Base-by-base conservation (phyloP, 2,888 invertebrate genomes). In the Yponomeuta malinellus region DNA sequence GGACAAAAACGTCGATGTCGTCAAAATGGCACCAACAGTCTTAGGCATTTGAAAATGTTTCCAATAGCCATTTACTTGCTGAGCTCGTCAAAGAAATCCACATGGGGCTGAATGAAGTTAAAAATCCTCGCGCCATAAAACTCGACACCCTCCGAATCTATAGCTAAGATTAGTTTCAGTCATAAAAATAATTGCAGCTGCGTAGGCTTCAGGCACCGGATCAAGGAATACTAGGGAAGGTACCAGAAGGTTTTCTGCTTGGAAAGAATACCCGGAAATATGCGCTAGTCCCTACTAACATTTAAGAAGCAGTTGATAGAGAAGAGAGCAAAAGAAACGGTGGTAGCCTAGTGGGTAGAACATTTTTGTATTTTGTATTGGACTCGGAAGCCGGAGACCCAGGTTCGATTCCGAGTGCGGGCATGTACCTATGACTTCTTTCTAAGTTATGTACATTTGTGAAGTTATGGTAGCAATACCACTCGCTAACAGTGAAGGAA, bases 151-250 rank as follows among this genome's bases (percentile, higher is more conserved):
- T 65, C 65, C 29, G 33, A 65, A 33, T 65, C 65, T 29, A 29
- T 29, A 10, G 67, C 15, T 15, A 67, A 67, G n/a, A 59, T 59
- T 59, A 59, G 52, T 59, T 67, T 67, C 12, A 43, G 37, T n/a
- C 67, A 67, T 67, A 33, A 67, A 67, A 43, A 37, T 29, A 33
- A 67, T 67, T 67, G 10, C 33, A 37, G 33, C 5, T 65, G 9
- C 33, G 65, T 65, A 65, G 65, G 31, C 52, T 12, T 15, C 12
- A 59, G 52, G 15, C 52, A 59, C 15, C 15, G 52, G 15, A 15
- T 59, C 12, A 15, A 2, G 15, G 52, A 59, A 59, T 59, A 59
- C 5, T 31, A 12, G 43, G 68, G 48, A 23, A n/a, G 68, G 43
- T 29, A 10, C 12, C 68, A 52, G 52, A 59, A 15, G 52, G 2